Conservation (phyloP, 2,113 vertebrate species). For the Cyprinus carpio region DNA sequence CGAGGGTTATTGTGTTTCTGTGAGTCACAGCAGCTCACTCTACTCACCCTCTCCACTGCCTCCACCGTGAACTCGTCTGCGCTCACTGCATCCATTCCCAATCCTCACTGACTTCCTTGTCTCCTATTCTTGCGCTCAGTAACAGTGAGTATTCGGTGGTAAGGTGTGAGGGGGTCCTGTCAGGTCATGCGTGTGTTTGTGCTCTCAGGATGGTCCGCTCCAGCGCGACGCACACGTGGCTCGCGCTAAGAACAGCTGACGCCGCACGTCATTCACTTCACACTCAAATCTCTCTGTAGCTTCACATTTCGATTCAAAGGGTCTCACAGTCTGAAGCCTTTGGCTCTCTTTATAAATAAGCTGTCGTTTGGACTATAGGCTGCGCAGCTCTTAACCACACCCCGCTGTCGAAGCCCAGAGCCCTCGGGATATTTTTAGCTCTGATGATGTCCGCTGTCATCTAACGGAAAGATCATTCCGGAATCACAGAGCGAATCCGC, state of each 20-base stretch:
- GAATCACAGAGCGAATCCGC: constrained; percentile 6
- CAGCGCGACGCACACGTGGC: neutral
- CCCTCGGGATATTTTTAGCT: constrained; percentile 41
- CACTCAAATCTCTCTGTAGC: neutral
- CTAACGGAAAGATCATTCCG: constrained; percentile 43
- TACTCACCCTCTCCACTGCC: constrained; percentile 57
- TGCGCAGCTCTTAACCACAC: constrained; percentile 36
- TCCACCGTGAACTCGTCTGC: constrained; percentile 56
- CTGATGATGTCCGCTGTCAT: constrained; percentile 42
- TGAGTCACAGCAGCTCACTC: constrained; percentile 1
- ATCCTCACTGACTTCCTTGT: neutral
- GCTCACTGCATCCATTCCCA: constrained; percentile 33
- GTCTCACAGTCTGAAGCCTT: neutral
- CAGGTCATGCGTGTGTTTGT: neutral
- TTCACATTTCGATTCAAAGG: neutral
- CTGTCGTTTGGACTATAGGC: neutral
- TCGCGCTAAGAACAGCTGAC: constrained; percentile 12
- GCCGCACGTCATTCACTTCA: neutral
- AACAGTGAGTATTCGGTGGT: too few species aligned
- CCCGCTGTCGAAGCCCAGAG: constrained; percentile 22
- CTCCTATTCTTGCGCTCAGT: neutral
- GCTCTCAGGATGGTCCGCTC: neutral
- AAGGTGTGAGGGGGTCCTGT: neutral
- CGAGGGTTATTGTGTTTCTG: neutral
- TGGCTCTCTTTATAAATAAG: neutral